Base-by-base conservation (phyloP, 2,113 vertebrate genomes). In the Calidris pugnax region DNA sequence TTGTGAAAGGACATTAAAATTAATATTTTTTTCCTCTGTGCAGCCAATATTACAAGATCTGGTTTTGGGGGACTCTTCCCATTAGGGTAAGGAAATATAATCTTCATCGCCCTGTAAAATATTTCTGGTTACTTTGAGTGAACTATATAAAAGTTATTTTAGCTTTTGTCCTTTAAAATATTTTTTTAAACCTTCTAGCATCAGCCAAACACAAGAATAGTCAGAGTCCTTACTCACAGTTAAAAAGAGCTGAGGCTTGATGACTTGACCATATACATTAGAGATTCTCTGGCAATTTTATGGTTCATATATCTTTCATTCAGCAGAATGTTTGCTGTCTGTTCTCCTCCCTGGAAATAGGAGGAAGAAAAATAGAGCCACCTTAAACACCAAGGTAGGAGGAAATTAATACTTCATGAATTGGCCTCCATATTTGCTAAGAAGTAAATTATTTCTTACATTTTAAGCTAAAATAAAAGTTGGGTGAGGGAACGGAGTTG, bases 221-320 rank as follows among this genome's bases (percentile, higher is more conserved):
- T 56, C 89, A 39, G 68, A 87, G 32, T 9, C 33, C 56, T 63
- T 67, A 63, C 63, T 87, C 85, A 64, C 43, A n/a, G 30, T 60
- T 63, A 10, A 56, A 66, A 68, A 72, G 48, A 90, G 37, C 56
- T 81, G 45, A 59, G 75, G 68, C 68, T 68, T 63, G 35, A 28
- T 75, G 86, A 60, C 88, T 90, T 21, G 47, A 81, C 51, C 64
- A 67, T 0, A 4, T 21, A 47, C 79, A 57, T 94, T 56, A 92
- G 53, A 87, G 57, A 78, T 73, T 72, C 86, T 71, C 71, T n/a
- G 51, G 79, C 55, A 94, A 69, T 73, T 87, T 94, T 73, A 72
- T 48, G 74, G 43, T 75, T 96, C 91, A 88, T 93, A 33, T 90
- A 91, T 96, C 94, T 97, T 92, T 93, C 51, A 93, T 80, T 55